Evolutionary conservation across 1,140 invertebrate species (phyloP), one percentile per base, ranked within the genome.

Genomic region (Monochamus saltuarius): DNA sequence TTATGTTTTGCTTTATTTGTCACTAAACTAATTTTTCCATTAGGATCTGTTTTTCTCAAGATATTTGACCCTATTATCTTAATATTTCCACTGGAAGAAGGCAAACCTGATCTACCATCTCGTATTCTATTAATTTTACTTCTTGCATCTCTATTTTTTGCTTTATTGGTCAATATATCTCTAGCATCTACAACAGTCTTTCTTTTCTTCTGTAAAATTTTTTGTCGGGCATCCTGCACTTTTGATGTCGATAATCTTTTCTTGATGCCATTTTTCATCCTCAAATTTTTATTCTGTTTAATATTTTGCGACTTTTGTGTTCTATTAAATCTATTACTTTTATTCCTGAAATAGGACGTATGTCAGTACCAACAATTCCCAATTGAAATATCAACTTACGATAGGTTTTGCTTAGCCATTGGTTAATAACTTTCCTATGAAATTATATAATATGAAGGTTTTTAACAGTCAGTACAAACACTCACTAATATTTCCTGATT

Each of bases 201-300:
- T 46, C 86, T 79, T 67, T 88, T 87, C 64, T 87, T 87, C 57
- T 85, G 81, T 57, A 88, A 84, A 43, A 89, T 86, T 75, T 85
- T 87, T 39, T 85, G 80, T 1, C 88, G 76, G 11, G 87, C 88
- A 79, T 90, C 89, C 53, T 65, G 68, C 1, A 70, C 17, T 50
- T 58, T 60, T 2, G 50, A 50, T 38, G 11, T 53, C 19, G 40
- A 7, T 22, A 35, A 43, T 46, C n/a, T 40, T 39, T 13, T 17
- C 13, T 10, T 35, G 10, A 29, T 1, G 10, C 16, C 34, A 11
- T 46, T 56, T 14, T 57, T 57, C 1, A 50, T 34, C 3, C 10
- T 11, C 13, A 14, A 19, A 19, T 42, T 52, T 9, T 42, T 46
- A 22, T n/a, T 40, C 0, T 19, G 22, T 40, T 42, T 54, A 9